Evolutionary conservation across 2,113 vertebrate genomes (phyloP), one percentile per base, ranked within the genome.

Genomic region (Calypte anna): DNA sequence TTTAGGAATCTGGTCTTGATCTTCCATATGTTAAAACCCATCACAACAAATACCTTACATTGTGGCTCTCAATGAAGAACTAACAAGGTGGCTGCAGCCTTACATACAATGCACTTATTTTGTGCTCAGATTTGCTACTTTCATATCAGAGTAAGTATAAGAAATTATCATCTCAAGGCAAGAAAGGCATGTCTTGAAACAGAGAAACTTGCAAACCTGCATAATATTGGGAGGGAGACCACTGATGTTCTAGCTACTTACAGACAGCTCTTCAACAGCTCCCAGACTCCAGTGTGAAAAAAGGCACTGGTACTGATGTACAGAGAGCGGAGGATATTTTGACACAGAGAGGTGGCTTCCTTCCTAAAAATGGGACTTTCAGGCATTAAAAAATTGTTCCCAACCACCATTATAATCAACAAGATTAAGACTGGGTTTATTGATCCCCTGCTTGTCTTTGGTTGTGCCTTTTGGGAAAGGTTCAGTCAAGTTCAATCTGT

Each of bases 1-100:
- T 97, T 97, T 97, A 96, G 96, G 97, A 97, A 98, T 97, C 95
- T 72, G 57, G 82, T 93, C 92, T 95, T 90, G 84, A 90, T 90
- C 59, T 84, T 94, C 86, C 97, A 97, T 95, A 91, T 97, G 97
- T 92, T 96, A 91, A 96, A 92, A 97, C 51, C 63, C 95, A 95
- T 98, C 97, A 97, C 55, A 77, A 89, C 86, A 94, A 92, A 95
- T 95, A 80, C 54, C 79, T 81, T 57, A 48, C 48, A 12, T 31
- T 73, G 25, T 2, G 2, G 38, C 63, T 90, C 62, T 44, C 43
- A 59, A 69, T 0, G 1, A 88, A 90, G 76, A 82, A 88, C 81
- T 64, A n/a, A 59, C 33, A 82, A 91, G 27, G 67, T 85, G 25
- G 43, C 33, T 70, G 28, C 79, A 90, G 55, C 31, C 36, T 79